Evolutionary conservation across 2,797 vertebrate species (phyloP).

Genomic region (Sitta carolinensis): DNA sequence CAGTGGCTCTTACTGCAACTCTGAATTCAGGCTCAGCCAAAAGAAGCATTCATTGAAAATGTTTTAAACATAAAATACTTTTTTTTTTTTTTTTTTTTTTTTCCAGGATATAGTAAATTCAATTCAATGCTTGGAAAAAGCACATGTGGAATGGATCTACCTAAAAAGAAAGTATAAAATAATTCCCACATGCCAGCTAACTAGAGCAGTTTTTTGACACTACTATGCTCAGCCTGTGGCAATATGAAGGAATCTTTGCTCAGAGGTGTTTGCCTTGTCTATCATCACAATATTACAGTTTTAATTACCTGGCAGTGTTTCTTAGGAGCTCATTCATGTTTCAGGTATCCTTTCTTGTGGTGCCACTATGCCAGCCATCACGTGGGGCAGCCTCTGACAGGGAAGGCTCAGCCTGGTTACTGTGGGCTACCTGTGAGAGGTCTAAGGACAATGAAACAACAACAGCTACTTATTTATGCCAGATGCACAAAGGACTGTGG

Average conservation of each 20-base stretch:
- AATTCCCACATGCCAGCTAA: not conserved
- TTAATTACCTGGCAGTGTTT: not conserved
- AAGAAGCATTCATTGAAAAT: not conserved
- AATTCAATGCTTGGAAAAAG: not conserved
- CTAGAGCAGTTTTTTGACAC: not conserved
- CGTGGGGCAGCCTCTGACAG: not conserved
- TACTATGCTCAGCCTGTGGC: fast-evolving
- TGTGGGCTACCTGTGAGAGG: not conserved
- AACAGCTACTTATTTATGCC: not conserved
- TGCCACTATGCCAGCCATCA: not conserved
- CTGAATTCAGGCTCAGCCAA: not conserved
- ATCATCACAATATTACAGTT: not conserved
- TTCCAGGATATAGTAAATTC: not conserved
- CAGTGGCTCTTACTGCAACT: not conserved
- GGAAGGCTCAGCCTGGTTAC: not conserved
- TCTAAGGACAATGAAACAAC: not conserved
- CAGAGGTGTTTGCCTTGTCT: not conserved
- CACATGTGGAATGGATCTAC: not conserved
- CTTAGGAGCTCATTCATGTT: not conserved
- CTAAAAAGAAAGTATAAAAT: not conserved
- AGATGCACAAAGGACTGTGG: not conserved
- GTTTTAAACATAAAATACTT: not conserved
- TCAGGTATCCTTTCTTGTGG: not conserved
- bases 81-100: not conserved
- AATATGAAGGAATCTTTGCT: not conserved